Evolutionary conservation across 92 coral and sea anemone genomes (phyloP), one percentile per base, ranked within the genome.

Genomic region (Paragorgia papillata): DNA sequence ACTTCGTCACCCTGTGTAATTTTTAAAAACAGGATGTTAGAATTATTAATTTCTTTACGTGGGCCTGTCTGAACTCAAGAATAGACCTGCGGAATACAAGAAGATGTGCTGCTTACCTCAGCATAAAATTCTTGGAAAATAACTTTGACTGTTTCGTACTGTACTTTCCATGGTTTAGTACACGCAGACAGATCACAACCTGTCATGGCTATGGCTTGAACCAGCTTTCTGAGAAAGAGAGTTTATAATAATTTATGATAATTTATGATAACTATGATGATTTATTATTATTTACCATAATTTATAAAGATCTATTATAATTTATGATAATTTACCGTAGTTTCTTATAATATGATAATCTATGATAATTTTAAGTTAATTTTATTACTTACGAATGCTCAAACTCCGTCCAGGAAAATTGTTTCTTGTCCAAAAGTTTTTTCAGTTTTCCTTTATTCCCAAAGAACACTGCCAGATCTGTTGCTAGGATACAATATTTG

Each of bases 151-250:
- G 92, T 94, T 54, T 88, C 88, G 43, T 91, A 89, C 70, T 94
- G 98, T 33, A 91, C 92, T 26, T 85, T 70, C 98, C 98, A 94
- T 4, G 98, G 98, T 69, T 94, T 94, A 31, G 98, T 94, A 40
- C 98, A 94, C 25, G 98, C 98, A 21, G 98, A 94, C 53, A 94
- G 78, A 70, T 94, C 98, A 69, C 98, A 94, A 10, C 94, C 98
- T 7, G 98, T 94, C 98, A 94, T 94, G 24, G 91, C 89, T 64
- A 94, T 94, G 0, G 98, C 98, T 76, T 96, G 88, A 57, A 94
- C 87, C 35, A 94, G 83, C 49, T 90, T 93, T 60, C 98, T 94
- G 58, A 27, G 57, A 19, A 17, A 40, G 56, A n/a, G 27, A 28
- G n/a, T n/a, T n/a, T n/a, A n/a, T n/a, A n/a, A n/a, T n/a, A n/a